These are phyloP conservation scores for Crotalus viridis DNA, from an alignment of 2,113 vertebrate genomes.

Conservation along the genomic window DNA sequence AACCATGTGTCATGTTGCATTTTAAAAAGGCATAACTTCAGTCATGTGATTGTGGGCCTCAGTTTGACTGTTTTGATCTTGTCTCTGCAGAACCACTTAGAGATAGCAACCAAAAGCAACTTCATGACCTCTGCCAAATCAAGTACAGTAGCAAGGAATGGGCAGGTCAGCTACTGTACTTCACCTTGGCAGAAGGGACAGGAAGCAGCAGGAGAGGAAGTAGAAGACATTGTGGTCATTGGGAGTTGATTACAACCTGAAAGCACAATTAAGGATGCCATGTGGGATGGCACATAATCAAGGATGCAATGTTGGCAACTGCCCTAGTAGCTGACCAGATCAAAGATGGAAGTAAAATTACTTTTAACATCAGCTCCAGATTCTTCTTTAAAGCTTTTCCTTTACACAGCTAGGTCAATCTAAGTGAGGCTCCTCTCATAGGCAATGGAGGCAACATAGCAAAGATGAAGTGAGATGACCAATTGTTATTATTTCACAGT, in stretches of 20 bases:
- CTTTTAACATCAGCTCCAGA: background rate
- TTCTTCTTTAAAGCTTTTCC: background rate
- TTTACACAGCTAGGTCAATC: background rate
- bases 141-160: background rate
- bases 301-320: background rate
- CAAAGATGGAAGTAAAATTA: background rate
- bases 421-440: background rate
- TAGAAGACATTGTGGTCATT: background rate
- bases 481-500: background rate
- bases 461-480: background rate
- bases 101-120: background rate
- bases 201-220: background rate
- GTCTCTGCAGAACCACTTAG: background rate
- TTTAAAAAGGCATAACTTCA: background rate
- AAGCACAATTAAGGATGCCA: background rate
- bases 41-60: background rate
- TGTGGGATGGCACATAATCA: background rate
- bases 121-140: background rate
- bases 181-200: background rate
- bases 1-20: background rate
- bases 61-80: background rate
- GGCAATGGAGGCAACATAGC: background rate
- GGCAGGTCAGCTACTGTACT: background rate
- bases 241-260: background rate
- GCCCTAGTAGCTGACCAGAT: background rate